phyloP scores from a whole-genome alignment of 2,113 vertebrate genomes.

The Poeciliopsis turrubarensis region DNA sequence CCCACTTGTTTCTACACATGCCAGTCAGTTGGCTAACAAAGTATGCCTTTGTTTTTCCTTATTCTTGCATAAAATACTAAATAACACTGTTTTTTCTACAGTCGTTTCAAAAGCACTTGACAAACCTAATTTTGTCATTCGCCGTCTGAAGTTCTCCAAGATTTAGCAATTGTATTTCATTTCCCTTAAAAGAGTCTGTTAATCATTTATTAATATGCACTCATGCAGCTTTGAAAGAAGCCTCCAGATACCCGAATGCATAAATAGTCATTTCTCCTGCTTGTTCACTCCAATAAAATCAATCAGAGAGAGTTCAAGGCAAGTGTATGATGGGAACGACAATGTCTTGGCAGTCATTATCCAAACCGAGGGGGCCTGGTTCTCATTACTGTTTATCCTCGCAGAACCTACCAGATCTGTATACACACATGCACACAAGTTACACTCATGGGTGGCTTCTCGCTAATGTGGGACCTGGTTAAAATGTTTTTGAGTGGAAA shows the following conservation, averaged over 20 bases:
- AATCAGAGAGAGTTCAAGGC: slow-evolving; percentile 65
- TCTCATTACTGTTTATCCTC: slow-evolving; percentile 64
- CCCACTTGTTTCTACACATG: background rate
- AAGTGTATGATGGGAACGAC: slow-evolving; percentile 59
- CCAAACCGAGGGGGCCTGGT: slow-evolving; percentile 54
- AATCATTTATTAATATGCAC: slow-evolving; percentile 60
- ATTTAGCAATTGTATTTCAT: too few relatives aligned
- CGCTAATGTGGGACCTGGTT: slow-evolving; percentile 67
- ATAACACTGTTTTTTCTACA: too few relatives aligned
- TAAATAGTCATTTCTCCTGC: slow-evolving; percentile 19
- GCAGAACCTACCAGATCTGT: slow-evolving; percentile 27
- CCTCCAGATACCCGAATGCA: background rate
- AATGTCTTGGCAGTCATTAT: slow-evolving; percentile 66
- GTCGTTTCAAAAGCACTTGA: too few relatives aligned
- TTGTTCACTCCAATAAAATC: slow-evolving; percentile 64
- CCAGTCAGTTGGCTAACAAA: too few relatives aligned
- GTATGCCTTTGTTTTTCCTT: too few relatives aligned
- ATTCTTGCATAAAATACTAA: too few relatives aligned
- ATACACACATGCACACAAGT: slow-evolving; percentile 26
- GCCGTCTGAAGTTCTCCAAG: too few relatives aligned
- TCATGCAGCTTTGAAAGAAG: slow-evolving; percentile 32
- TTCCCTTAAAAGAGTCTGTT: slow-evolving; percentile 10
- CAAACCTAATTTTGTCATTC: too few relatives aligned
- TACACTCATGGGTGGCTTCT: slow-evolving; percentile 36
- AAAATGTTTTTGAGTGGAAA: slow-evolving; percentile 59